These are phyloP conservation scores for Limanda limanda DNA, from an alignment of 2,113 vertebrate species.

Conservation along the genomic window DNA sequence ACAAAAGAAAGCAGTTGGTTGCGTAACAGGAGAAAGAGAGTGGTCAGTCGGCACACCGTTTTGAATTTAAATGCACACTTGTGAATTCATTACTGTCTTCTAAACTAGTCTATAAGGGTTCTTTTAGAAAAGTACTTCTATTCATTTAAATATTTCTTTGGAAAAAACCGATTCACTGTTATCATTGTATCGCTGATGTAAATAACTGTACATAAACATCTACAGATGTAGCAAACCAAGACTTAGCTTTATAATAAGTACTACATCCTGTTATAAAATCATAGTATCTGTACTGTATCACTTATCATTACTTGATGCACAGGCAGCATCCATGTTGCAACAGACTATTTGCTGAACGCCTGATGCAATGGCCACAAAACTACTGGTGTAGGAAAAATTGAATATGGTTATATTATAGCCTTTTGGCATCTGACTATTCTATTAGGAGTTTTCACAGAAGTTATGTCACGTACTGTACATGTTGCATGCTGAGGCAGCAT, in stretches of 20 bases:
- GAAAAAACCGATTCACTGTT: not conserved
- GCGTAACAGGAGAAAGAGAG: conserved; percentile 35
- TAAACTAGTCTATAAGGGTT: not conserved
- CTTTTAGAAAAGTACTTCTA: not conserved
- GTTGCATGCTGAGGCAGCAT: not conserved
- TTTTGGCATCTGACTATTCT: not conserved
- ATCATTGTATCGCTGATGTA: not conserved
- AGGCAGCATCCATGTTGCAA: not conserved
- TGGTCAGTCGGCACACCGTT: not conserved
- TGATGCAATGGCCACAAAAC: not conserved
- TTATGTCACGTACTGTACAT: not conserved
- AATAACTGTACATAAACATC: not conserved
- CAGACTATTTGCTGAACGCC: not conserved
- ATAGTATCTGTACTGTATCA: not conserved
- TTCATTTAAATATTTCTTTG: not conserved
- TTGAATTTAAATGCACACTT: conserved; percentile 1
- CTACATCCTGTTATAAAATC: not conserved
- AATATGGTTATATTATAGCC: not conserved
- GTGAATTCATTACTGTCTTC: not conserved
- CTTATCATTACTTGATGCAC: not conserved
- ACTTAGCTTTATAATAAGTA: not conserved
- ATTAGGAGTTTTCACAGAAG: not conserved
- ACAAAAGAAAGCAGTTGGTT: conserved; percentile 49
- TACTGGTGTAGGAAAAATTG: too few relatives aligned
- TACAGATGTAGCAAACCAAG: not conserved